Percentiles rank a stretch among this genome's conserved stretches.
Evolutionary conservation across 2,797 vertebrate genomes (phyloP).

Genomic region (Cossypha niveicapilla): DNA sequence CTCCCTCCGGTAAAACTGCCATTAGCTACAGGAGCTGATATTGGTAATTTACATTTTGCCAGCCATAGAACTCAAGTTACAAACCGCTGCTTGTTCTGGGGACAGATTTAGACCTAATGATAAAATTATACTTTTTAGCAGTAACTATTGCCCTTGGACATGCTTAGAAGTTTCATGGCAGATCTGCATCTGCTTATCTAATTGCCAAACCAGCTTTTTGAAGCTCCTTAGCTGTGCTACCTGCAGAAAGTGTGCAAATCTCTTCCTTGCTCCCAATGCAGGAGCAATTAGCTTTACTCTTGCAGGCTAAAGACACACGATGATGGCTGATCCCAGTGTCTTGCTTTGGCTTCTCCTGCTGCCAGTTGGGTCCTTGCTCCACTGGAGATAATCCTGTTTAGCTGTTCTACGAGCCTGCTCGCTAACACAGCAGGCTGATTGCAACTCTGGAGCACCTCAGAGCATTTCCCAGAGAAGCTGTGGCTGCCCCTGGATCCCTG

Average conservation of each 20-base stretch:
- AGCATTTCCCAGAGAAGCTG: not conserved
- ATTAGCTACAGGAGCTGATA: slow-evolving; percentile 56
- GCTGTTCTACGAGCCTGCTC: not conserved
- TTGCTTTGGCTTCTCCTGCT: slow-evolving; percentile 7
- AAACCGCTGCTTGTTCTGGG: slow-evolving; percentile 47
- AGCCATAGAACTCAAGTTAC: slow-evolving; percentile 18
- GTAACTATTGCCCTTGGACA: slow-evolving; percentile 63
- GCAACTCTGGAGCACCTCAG: not conserved
- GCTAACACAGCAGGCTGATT: not conserved
- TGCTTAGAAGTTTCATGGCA: slow-evolving; percentile 62
- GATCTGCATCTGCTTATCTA: slow-evolving; percentile 55
- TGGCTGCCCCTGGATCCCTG: not conserved
- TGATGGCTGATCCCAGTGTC: not conserved
- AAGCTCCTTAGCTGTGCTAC: slow-evolving; percentile 10
- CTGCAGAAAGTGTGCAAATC: slow-evolving; percentile 5
- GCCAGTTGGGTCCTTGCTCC: slow-evolving; percentile 18
- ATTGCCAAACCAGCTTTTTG: not conserved
- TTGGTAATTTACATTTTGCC: slow-evolving; percentile 56
- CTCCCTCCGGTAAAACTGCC: slow-evolving; percentile 43
- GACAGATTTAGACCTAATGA: slow-evolving; percentile 72
- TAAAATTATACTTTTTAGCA: slow-evolving; percentile 65
- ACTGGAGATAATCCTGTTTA: slow-evolving; percentile 39
- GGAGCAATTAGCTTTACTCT: not conserved
- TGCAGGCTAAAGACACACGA: not conserved
- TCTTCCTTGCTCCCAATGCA: not conserved